Percentiles rank a stretch among this genome's conserved stretches.
Evolutionary conservation across 2,797 vertebrate species (phyloP).

Genomic region (Petrocephalus schoutedeni): DNA sequence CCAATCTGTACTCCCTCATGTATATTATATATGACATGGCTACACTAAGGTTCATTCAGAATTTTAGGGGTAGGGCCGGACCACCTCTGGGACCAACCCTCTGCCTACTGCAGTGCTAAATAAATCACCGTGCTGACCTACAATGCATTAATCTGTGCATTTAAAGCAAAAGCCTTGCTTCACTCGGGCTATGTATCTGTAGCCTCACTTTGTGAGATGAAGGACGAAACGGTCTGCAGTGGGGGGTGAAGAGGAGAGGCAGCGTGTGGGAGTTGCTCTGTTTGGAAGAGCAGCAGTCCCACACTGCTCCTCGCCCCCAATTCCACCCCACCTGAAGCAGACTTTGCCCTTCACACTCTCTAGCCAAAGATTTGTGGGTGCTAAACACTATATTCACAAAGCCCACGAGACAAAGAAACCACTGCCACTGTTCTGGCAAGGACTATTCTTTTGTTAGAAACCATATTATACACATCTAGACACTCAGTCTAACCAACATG

Average conservation of each 20-base stretch:
- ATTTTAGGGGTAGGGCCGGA: not conserved
- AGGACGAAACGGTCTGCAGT: not conserved
- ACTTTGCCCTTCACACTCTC: not conserved
- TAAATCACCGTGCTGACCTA: not conserved
- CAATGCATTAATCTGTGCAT: not conserved
- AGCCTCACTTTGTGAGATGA: not conserved
- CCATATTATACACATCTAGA: not conserved
- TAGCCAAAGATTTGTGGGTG: not conserved
- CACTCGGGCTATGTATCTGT: not conserved
- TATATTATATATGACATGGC: not conserved
- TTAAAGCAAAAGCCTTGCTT: not conserved
- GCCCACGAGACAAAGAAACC: not conserved
- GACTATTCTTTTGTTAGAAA: not conserved
- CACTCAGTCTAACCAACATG: not conserved
- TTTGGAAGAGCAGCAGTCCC: not conserved
- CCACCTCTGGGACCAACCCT: not conserved
- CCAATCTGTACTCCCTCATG: not conserved
- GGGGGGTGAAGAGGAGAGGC: not conserved
- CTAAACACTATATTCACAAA: not conserved
- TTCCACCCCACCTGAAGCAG: constrained; percentile 7
- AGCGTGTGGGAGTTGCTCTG: not conserved
- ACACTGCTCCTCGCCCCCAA: not conserved
- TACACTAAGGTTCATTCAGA: constrained; percentile 1
- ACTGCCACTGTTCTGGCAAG: not conserved
- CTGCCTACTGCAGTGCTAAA: not conserved